phyloP scores from a whole-genome alignment of 2,113 vertebrate genomes.

The Epinephelus fuscoguttatus region DNA sequence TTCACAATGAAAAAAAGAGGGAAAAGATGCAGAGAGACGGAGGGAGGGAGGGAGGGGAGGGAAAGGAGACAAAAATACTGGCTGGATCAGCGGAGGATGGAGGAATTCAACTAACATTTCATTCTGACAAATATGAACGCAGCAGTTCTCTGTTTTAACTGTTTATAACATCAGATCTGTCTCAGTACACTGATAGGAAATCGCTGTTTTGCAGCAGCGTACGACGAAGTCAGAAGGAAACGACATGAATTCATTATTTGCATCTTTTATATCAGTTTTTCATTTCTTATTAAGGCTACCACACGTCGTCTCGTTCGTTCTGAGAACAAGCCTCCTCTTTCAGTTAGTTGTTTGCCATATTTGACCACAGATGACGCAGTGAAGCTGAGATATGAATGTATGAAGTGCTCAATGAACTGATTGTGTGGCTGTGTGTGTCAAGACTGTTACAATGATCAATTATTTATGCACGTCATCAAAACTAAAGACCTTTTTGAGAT shows the following conservation, averaged over 20 bases:
- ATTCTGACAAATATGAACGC: slow-evolving; percentile 4
- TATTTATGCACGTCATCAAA: background rate
- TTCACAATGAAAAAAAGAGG: slow-evolving; percentile 40
- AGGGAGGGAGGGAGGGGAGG: slow-evolving; percentile 17
- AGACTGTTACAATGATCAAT: background rate
- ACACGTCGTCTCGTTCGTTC: background rate
- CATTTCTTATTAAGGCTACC: background rate
- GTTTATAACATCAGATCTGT: slow-evolving; percentile 13
- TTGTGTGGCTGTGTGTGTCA: background rate
- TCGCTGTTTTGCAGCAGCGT: background rate
- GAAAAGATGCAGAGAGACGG: slow-evolving; percentile 41
- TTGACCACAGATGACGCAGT: background rate
- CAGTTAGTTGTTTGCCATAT: background rate
- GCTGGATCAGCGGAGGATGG: slow-evolving; percentile 43
- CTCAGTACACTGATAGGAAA: background rate
- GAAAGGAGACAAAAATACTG: slow-evolving; percentile 40
- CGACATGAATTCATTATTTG: background rate
- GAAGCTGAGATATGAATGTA: background rate
- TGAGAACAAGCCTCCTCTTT: background rate
- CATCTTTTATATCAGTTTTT: background rate
- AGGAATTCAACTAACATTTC: slow-evolving; percentile 46
- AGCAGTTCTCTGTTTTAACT: background rate
- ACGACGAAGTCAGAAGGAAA: background rate
- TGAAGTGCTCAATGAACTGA: background rate
- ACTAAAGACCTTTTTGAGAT: background rate